A percentile compares a stretch with the other conserved stretches of the same genome.
Conservation (phyloP, 2,113 vertebrate genomes). For the Chauna torquata region DNA sequence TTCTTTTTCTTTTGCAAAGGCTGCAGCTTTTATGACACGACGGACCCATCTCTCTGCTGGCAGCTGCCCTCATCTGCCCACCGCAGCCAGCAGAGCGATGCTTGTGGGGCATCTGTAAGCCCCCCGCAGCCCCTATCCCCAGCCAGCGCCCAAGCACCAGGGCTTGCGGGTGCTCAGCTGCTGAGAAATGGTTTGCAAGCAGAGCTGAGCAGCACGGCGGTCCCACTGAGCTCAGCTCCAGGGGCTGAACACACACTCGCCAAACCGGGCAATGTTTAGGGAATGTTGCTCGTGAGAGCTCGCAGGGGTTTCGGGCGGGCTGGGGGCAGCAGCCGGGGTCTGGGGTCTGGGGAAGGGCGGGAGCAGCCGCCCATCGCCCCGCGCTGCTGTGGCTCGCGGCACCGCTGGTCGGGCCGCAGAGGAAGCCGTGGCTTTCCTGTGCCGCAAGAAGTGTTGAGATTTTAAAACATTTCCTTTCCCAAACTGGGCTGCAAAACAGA, state of each 20-base stretch:
- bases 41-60: neutral
- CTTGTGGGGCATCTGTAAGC: neutral
- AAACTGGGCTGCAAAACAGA: slow-evolving; percentile 25
- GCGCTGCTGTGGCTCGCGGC: neutral
- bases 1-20: neutral
- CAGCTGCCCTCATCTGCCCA: neutral
- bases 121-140: neutral
- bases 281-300: neutral
- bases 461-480: slow-evolving; percentile 56
- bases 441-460: neutral
- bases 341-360: neutral
- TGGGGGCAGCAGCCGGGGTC: neutral
- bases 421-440: slow-evolving; percentile 52
- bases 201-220: neutral
- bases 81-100: neutral
- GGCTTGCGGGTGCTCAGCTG: too few relatives aligned
- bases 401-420: neutral
- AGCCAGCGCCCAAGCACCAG: too few relatives aligned
- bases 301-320: too few relatives aligned
- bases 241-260: neutral
- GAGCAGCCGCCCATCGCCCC: neutral
- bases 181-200: neutral
- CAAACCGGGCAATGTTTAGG: too few relatives aligned
- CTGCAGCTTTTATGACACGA: neutral
- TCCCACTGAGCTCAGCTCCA: neutral